A percentile compares a stretch with the other conserved stretches of the same genome.
Conservation (phyloP, 2,888 invertebrate species). For the Dryadula phaetusa region DNA sequence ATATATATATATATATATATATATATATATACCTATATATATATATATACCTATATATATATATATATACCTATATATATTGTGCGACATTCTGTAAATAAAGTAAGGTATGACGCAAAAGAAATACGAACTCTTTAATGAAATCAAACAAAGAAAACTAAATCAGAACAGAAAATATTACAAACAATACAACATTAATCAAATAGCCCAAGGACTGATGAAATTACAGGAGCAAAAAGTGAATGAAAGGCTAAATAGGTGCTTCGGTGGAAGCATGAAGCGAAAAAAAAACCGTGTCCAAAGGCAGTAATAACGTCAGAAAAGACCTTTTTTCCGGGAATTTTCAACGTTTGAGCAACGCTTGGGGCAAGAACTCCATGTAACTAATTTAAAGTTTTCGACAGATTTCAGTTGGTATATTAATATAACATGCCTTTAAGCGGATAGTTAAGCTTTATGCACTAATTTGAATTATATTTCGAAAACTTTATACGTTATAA, state of each 20-base stretch:
- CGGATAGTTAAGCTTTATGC: slow-evolving; percentile 25
- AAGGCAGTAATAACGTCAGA: slow-evolving; percentile 31
- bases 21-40: too few species aligned
- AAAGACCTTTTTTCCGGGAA: slow-evolving; percentile 26
- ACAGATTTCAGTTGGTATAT: slow-evolving; percentile 28
- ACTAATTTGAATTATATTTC: slow-evolving; percentile 18
- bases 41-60: too few species aligned
- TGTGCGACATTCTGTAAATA: not conserved
- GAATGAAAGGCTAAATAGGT: slow-evolving; percentile 34
- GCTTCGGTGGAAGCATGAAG: slow-evolving; percentile 16
- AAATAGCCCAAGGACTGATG: slow-evolving; percentile 29
- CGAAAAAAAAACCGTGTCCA: slow-evolving; percentile 32
- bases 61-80: too few species aligned
- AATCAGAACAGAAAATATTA: slow-evolving; percentile 24
- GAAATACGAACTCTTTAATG: not conserved
- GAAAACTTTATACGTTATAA: not conserved
- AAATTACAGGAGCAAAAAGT: slow-evolving; percentile 39
- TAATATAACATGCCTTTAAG: slow-evolving; percentile 35
- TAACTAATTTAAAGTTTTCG: slow-evolving; percentile 43
- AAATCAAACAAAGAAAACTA: not conserved
- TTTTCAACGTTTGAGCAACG: slow-evolving; percentile 30
- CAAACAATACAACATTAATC: slow-evolving; percentile 22
- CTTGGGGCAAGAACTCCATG: slow-evolving; percentile 33
- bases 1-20: too few species aligned
- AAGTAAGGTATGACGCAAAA: slow-evolving; percentile 6